Evolutionary conservation across 2,797 vertebrate species (phyloP), one percentile per base, ranked within the genome.

Genomic region (Chanos chanos): DNA sequence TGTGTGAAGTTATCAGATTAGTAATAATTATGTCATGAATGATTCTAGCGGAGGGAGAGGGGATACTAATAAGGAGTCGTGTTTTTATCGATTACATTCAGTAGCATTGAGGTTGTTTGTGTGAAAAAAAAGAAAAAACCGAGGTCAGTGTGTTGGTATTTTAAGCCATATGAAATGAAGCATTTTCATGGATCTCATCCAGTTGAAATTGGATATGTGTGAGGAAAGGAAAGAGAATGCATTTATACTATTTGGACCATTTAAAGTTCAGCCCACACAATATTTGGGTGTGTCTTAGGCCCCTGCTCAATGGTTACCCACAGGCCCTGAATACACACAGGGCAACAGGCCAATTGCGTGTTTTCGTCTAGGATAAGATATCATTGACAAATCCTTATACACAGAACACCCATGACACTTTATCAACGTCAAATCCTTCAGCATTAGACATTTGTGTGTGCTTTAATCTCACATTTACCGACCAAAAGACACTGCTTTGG

Each of bases 231-330:
- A 55, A 48, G 30, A 44, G 51, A 59, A 63, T 33, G 49, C 33
- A 70, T 60, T 55, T 41, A 30, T 52, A 43, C 33, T 55, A 70
- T 74, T 67, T 41, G 53, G 33, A 59, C 31, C 9, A 37, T 73
- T 63, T 59, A 16, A 45, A 51, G 16, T 28, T 52, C 44, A 41
- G 25, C 39, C 39, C 3, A 7, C 8, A 37, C 13, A 5, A 49
- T 34, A 18, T 44, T 47, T 15, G 64, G 36, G 37, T 27, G 66
- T 49, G 59, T 59, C 28, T 0, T 12, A 1, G 1, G 22, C 4
- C 28, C 36, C 37, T 49, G 59, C 28, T 58, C 34, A 33, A 39
- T 15, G 2, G 21, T 49, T 66, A 15, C 41, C 47, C 48, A 10
- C 43, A 62, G 8, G 48, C 18, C 4, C 8, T 57, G 36, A 49